Conservation (phyloP, 1,140 invertebrate genomes). For the Atta texana region DNA sequence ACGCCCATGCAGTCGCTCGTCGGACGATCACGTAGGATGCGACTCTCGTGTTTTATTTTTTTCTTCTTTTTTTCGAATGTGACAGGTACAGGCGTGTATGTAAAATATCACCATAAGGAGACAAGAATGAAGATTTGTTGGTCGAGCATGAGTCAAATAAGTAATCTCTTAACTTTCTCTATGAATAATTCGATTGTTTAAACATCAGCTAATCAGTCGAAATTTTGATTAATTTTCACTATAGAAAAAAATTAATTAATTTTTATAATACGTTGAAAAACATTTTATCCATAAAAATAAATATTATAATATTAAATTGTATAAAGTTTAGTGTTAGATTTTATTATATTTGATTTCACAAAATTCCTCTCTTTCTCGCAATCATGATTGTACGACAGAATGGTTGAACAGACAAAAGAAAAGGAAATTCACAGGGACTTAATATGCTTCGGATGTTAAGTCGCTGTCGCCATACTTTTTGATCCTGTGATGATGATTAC, state of each 20-base stretch:
- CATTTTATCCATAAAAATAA: background rate
- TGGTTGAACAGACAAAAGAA: background rate
- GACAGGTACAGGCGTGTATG: slow-evolving; percentile 25
- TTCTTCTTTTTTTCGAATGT: slow-evolving; percentile 32
- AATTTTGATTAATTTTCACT: slow-evolving; percentile 3
- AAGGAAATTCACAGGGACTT: background rate
- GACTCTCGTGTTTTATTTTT: slow-evolving; percentile 38
- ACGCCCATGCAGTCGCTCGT: slow-evolving; percentile 60
- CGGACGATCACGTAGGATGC: slow-evolving; percentile 68
- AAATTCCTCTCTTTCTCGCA: background rate
- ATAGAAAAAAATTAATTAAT: slow-evolving; percentile 2
- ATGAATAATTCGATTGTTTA: background rate
- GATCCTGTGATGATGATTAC: slow-evolving; percentile 1
- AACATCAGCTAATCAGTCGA: background rate
- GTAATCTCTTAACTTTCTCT: background rate
- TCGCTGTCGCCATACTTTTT: slow-evolving; percentile 20
- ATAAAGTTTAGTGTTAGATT: background rate
- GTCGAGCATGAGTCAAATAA: slow-evolving; percentile 2
- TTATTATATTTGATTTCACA: background rate
- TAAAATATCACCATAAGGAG: slow-evolving; percentile 57
- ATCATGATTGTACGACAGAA: background rate
- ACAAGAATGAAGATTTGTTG: slow-evolving; percentile 46
- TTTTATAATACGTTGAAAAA: background rate
- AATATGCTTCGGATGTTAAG: background rate
- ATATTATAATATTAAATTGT: background rate